Evolutionary conservation across 2,113 vertebrate species (phyloP).

Genomic region (Sitta europaea): DNA sequence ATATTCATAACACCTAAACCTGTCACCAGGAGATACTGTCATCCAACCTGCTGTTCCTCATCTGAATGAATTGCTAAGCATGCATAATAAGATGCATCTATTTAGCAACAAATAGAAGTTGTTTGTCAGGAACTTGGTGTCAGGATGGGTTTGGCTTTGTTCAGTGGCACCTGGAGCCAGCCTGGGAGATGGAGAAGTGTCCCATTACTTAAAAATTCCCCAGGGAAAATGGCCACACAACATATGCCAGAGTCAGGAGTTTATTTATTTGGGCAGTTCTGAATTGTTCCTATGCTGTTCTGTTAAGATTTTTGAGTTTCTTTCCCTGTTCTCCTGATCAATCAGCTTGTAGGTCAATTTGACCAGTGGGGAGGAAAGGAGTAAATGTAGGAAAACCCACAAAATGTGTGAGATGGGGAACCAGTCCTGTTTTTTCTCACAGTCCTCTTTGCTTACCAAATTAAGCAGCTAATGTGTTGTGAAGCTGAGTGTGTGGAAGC

Average conservation of each 20-base stretch:
- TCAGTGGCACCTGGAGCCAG: not conserved
- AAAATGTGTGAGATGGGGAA: not conserved
- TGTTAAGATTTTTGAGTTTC: not conserved
- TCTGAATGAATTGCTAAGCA: not conserved
- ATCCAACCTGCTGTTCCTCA: not conserved
- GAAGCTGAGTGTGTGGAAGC: not conserved
- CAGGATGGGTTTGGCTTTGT: not conserved
- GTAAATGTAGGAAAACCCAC: not conserved
- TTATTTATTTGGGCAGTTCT: not conserved
- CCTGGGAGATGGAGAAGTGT: not conserved
- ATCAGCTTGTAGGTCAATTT: fast-evolving
- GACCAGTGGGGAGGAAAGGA: not conserved
- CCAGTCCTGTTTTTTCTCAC: not conserved
- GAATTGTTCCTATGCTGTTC: not conserved
- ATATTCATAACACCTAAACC: not conserved
- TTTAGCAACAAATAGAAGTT: not conserved
- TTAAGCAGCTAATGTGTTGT: not conserved
- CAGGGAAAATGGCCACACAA: not conserved
- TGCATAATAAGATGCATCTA: not conserved
- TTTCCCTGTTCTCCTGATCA: not conserved
- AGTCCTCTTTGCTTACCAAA: not conserved
- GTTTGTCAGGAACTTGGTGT: not conserved
- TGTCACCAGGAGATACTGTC: not conserved
- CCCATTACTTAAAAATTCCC: not conserved
- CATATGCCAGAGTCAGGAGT: not conserved